Evolutionary conservation across 2,797 vertebrate genomes (phyloP), one percentile per base, ranked within the genome.

Genomic region (Anguilla megastoma): DNA sequence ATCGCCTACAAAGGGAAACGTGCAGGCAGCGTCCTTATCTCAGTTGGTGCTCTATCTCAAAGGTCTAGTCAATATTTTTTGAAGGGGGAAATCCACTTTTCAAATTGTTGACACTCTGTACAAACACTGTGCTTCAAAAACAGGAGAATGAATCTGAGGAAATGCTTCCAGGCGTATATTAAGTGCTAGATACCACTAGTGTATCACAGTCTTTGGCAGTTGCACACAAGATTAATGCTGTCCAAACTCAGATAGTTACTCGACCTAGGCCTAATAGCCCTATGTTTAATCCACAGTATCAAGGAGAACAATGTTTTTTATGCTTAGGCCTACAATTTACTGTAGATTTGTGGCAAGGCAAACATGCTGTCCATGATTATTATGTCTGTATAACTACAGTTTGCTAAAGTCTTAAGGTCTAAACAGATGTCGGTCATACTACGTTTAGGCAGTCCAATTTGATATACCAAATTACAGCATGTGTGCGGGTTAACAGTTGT

Each of bases 11-110:
- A 21, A 50, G 45, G 21, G 41, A 83, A 33, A 48, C 80, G 16
- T 88, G 86, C 82, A 69, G 87, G 87, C 30, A 82, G 24, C 56
- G 85, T 2, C 30, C 16, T 85, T 86, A 91, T 91, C 89, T 89
- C 54, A 12, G 85, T 52, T 79, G 52, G 9, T 87, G 21, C 27
- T 74, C 9, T 74, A 36, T 87, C 54, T 88, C 80, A 85, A 87
- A 79, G 1, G 74, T 79, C 74, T 45, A 50, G 41, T 45, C 41
- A 90, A 87, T n/a, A 60, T 8, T n/a, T 79, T 36, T 85, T 84
- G 69, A 27, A 27, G 6, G 63, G 6, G 3, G 24, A 69, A 69
- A 27, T 85, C 48, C 88, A 41, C 2, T 80, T 87, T 90, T 82
- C 30, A 90, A 89, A 89, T 84, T 52, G 41, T 90, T 5, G 12